These are phyloP conservation scores for Melanerpes aurifrons DNA, from an alignment of 2,113 vertebrate genomes.

Conservation along the genomic window DNA sequence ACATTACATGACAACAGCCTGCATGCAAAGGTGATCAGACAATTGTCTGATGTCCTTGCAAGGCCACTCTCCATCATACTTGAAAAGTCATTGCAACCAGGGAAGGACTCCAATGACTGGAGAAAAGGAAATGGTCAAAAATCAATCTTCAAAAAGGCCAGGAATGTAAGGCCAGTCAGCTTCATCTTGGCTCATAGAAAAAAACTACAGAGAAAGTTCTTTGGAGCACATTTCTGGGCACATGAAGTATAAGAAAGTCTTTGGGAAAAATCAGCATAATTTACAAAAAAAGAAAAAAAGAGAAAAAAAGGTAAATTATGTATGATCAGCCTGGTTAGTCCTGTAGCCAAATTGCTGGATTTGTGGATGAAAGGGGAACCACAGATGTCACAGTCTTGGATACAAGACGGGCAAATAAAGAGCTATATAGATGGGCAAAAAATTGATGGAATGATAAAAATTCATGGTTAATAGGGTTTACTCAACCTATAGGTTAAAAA, in stretches of 20 bases:
- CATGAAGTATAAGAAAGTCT: neutral
- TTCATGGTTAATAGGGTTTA: neutral
- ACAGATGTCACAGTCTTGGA: neutral
- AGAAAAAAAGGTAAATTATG: neutral
- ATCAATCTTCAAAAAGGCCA: neutral
- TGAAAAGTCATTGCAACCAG: neutral
- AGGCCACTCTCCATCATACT: neutral
- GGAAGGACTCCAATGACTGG: neutral
- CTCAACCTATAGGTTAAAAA: neutral
- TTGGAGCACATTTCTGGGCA: neutral
- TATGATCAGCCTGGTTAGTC: neutral
- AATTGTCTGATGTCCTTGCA: neutral
- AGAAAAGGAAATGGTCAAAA: neutral
- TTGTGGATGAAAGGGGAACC: neutral
- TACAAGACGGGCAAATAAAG: neutral
- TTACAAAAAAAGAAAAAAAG: neutral
- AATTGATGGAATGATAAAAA: neutral
- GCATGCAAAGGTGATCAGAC: neutral
- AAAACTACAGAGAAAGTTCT: neutral
- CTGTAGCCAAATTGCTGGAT: neutral
- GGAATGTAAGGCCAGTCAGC: neutral
- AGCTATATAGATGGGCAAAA: neutral
- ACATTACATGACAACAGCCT: accelerated
- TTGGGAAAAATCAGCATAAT: neutral
- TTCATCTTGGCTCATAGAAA: neutral